Evolutionary conservation across 1,140 invertebrate species (phyloP).

Genomic region (Cotesia typhae): DNA sequence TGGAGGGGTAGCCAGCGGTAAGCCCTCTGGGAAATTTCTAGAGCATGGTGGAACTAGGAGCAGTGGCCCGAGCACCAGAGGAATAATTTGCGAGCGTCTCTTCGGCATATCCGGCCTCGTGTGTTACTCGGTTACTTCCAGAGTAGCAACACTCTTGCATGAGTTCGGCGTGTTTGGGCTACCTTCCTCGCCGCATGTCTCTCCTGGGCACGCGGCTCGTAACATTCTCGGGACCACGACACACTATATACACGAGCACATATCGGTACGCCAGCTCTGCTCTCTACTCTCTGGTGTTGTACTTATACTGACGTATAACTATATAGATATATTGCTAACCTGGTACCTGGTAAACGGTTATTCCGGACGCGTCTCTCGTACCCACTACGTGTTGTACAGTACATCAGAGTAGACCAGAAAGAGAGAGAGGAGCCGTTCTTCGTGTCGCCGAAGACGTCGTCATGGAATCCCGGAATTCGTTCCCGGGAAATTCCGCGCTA

Average conservation of each 20-base stretch:
- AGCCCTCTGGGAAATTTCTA: conserved; percentile 37
- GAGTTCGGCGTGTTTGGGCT: not conserved
- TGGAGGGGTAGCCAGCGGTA: not conserved
- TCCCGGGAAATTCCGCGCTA: conserved; percentile 17
- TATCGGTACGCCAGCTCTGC: conserved; percentile 19
- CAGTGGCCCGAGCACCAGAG: conserved; percentile 6
- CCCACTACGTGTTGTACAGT: conserved; percentile 7
- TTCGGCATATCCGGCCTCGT: not conserved
- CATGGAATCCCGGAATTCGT: conserved; percentile 29
- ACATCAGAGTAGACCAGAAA: too few species aligned
- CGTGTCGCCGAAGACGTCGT: conserved; percentile 21
- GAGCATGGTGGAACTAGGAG: not conserved
- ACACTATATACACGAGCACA: not conserved
- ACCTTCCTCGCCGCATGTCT: conserved; percentile 12
- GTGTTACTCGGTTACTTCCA: not conserved
- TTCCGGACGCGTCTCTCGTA: conserved; percentile 33
- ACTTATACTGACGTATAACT: not conserved
- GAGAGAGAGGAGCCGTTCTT: conserved; percentile 17
- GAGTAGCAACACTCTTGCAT: conserved; percentile 2
- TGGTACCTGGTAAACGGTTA: conserved; percentile 30
- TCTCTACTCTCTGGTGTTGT: not conserved
- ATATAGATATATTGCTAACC: not conserved
- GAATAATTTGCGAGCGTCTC: conserved; percentile 37
- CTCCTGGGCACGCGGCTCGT: conserved; percentile 24
- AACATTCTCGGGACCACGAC: conserved; percentile 21